phyloP scores from a whole-genome alignment of 2,888 invertebrate genomes.

The Eupithecia tripunctaria region DNA sequence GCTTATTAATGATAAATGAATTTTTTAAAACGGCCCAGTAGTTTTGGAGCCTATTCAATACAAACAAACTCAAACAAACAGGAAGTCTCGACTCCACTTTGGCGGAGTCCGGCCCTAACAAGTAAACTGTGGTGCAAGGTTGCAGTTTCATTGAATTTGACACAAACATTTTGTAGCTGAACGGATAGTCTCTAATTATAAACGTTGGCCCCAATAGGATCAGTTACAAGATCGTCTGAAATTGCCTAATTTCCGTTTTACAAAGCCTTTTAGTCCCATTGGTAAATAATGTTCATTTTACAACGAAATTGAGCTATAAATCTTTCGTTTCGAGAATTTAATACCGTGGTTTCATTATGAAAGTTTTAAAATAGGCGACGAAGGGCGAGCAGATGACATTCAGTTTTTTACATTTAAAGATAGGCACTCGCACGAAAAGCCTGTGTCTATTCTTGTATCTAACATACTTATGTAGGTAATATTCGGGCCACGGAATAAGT shows the following conservation, averaged over 20 bases:
- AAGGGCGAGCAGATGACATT: neutral
- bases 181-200: slow-evolving; percentile 16
- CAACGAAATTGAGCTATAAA: slow-evolving; percentile 14
- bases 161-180: neutral
- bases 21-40: no score
- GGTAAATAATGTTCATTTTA: slow-evolving; percentile 26
- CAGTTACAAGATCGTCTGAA: slow-evolving; percentile 15
- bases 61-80: no score
- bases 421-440: no score
- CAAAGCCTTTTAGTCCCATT: slow-evolving; percentile 23
- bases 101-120: no score
- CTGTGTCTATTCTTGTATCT: neutral
- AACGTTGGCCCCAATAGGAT: slow-evolving; percentile 10
- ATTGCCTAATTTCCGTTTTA: slow-evolving; percentile 22
- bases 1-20: no score
- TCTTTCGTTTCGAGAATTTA: slow-evolving; percentile 5
- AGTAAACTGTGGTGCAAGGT: neutral
- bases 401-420: neutral
- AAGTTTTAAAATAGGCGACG: neutral
- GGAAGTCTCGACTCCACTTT: no score
- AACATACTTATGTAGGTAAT: no score
- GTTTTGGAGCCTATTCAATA: no score
- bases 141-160: neutral
- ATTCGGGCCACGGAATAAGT: no score
- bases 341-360: neutral